Evolutionary conservation across 1,140 invertebrate species (phyloP), one percentile per base, ranked within the genome.

Genomic region (Brachionus paranguensis): DNA sequence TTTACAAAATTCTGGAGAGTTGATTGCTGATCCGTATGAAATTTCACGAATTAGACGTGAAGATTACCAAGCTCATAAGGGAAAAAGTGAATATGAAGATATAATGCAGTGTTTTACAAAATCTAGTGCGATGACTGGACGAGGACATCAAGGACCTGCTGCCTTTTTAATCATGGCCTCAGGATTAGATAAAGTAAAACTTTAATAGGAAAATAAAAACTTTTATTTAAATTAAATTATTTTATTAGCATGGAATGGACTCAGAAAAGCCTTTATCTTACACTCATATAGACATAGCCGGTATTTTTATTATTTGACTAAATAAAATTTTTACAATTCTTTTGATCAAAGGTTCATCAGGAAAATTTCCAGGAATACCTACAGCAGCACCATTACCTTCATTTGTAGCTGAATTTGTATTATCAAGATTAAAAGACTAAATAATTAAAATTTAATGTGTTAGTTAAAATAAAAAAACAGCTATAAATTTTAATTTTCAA

Each of bases 71-170:
- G 93, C 93, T 84, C 93, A 95, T 87, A 90, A 90, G 78, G 94
- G 92, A n/a, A 93, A 93, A 86, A 92, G 91, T 17, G 93, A 95
- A 86, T 95, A 95, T 17, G 96, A 97, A 88, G 96, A 98, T 88
- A 87, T 98, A 1, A 87, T 95, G 0, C 96, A 98, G 88, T 91
- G 92, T 65, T 93, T 93, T 87, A 93, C 92, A 85, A 86, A 88
- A 14, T 91, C 93, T 2, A 95, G 94, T 1, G 89, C 91, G 4
- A 89, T 90, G 64, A 93, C 92, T 7, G 89, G 92, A 8, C 90
- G 96, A 84, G 95, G 95, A n/a, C 95, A 96, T 89, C 95, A 96
- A 89, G 91, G 93, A n/a, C 96, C 96, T 1, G 93, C 93, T 4
- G 96, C 95, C 0, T 99, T 98, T 87, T 89, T 99, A 83, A 93